A percentile compares a stretch with the other conserved stretches of the same genome.
Conservation (phyloP, 2,888 invertebrate species). For the Alloscopus bannaensis region DNA sequence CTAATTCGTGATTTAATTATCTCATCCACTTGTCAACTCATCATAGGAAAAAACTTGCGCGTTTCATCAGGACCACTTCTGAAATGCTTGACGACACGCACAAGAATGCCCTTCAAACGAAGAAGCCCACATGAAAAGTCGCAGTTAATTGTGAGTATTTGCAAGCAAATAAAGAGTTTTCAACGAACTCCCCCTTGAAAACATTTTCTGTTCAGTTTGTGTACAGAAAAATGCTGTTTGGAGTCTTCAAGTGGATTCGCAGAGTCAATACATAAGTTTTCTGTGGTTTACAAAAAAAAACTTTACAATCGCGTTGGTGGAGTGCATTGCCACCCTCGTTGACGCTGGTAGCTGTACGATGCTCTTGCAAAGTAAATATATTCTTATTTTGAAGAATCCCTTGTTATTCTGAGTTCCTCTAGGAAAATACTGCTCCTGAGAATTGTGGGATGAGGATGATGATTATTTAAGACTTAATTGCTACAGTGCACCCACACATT, state of each 20-base stretch:
- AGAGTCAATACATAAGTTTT: conserved; percentile 5
- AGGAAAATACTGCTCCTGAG: background rate
- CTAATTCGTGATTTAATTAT: conserved; percentile 72
- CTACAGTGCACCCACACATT: no score
- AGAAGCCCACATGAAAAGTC: no score
- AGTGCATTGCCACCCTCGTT: background rate
- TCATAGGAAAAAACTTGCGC: no score
- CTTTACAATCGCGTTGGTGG: conserved; percentile 3
- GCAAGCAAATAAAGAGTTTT: no score
- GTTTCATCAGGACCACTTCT: no score
- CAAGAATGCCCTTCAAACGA: no score
- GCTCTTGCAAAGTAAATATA: conserved; percentile 1
- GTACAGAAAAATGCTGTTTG: no score
- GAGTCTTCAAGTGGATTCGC: conserved; percentile 9
- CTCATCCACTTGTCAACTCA: conserved; percentile 60
- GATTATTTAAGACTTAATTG: conserved; percentile 33
- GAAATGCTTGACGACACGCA: no score
- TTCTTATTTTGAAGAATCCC: background rate
- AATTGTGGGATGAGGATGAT: conserved; percentile 4
- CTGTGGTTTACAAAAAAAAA: background rate
- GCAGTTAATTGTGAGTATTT: no score
- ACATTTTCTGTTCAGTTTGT: no score
- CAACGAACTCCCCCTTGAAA: no score
- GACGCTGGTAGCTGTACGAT: background rate
- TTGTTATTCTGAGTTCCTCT: background rate